These are phyloP conservation scores for Centropus bengalensis DNA, from an alignment of 2,113 vertebrate species.

Conservation along the genomic window DNA sequence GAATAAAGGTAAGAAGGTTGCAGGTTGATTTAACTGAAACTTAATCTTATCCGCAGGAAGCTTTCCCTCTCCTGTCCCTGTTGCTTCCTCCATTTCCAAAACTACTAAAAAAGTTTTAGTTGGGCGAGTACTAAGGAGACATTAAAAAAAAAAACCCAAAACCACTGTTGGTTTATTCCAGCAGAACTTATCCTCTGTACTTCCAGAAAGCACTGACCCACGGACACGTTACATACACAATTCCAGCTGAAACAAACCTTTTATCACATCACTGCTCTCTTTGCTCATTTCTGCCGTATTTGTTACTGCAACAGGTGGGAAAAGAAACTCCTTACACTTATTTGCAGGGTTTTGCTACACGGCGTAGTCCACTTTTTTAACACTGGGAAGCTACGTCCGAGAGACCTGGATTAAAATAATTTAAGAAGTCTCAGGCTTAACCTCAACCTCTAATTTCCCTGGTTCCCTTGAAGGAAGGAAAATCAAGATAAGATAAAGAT, in stretches of 20 bases:
- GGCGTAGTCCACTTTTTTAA: background rate
- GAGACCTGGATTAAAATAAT: background rate
- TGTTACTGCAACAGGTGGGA: background rate
- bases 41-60: background rate
- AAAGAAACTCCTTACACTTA: background rate
- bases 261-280: background rate
- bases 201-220: background rate
- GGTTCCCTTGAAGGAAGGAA: background rate
- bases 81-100: background rate
- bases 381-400: background rate
- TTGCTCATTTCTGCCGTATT: background rate
- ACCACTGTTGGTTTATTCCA: background rate
- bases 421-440: background rate
- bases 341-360: background rate
- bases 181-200: rapidly evolving
- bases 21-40: background rate
- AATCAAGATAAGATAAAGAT: background rate
- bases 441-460: background rate
- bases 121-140: background rate
- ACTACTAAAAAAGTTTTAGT: background rate
- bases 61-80: background rate
- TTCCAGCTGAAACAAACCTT: background rate
- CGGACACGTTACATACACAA: rapidly evolving
- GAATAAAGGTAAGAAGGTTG: background rate
- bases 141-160: background rate